Conservation (phyloP, 2,113 vertebrate species). For the Melanostigma gelatinosum region DNA sequence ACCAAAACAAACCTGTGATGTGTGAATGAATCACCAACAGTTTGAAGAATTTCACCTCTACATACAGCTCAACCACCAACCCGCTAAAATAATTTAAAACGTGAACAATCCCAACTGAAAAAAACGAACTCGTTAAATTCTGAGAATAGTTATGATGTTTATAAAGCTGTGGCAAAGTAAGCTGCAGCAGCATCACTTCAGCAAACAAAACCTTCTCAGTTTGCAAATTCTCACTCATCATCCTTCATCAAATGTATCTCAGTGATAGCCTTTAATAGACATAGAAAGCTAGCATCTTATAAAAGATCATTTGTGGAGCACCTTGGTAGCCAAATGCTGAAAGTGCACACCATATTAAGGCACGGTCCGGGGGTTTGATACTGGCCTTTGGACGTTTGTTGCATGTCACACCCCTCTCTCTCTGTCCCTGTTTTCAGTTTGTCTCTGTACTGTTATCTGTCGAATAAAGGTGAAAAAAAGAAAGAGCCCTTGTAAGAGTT, state of each 20-base stretch:
- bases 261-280: not conserved
- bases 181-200: not conserved
- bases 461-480: not conserved
- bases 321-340: not conserved
- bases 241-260: not conserved
- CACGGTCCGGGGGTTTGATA: not conserved
- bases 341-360: too few relatives aligned
- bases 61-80: conserved; percentile 41
- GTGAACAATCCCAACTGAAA: conserved; percentile 9
- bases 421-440: too few relatives aligned
- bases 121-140: conserved; percentile 37
- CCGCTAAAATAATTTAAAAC: conserved; percentile 25
- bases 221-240: not conserved
- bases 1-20: conserved; percentile 45
- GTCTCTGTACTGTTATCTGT: not conserved
- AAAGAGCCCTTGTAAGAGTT: not conserved
- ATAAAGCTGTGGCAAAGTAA: conserved; percentile 12
- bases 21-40: conserved; percentile 59
- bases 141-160: conserved; percentile 48
- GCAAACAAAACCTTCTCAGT: not conserved
- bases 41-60: conserved; percentile 36
- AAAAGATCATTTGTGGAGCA: not conserved
- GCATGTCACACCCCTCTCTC: not conserved
- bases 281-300: not conserved
- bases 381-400: not conserved